Evolutionary conservation across 2,113 vertebrate species (phyloP).

Genomic region (Tiliqua scincoides): DNA sequence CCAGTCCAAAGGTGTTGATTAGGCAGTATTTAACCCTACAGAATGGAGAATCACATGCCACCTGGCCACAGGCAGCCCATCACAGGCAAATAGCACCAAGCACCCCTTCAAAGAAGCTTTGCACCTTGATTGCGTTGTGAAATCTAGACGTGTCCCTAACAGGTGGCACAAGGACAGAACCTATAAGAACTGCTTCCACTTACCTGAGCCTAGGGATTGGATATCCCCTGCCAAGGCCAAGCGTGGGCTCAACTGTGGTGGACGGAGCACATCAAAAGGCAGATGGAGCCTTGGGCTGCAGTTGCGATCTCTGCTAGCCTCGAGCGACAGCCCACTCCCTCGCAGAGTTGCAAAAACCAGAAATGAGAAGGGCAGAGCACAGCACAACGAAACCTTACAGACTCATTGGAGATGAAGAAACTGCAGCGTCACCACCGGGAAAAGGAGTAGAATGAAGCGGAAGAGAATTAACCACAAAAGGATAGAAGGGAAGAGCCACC

Average conservation of each 20-base stretch:
- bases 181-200: background rate
- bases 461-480: background rate
- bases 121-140: no score
- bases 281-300: background rate
- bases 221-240: background rate
- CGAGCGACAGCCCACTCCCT: background rate
- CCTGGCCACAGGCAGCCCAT: no score
- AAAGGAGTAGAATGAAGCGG: background rate
- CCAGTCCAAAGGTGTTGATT: no score
- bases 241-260: background rate
- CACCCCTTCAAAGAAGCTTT: no score
- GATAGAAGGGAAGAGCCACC: background rate
- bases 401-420: slow-evolving; percentile 16
- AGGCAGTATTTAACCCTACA: no score
- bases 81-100: no score
- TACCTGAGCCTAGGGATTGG: background rate
- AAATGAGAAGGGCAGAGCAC: background rate
- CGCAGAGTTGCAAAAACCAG: background rate
- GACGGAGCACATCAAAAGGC: background rate
- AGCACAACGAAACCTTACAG: background rate
- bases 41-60: no score
- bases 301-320: background rate
- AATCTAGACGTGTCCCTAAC: no score
- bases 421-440: background rate
- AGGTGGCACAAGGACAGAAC: background rate